Conservation (phyloP, 1,140 invertebrate genomes). For the Rhyacophila brunnea region DNA sequence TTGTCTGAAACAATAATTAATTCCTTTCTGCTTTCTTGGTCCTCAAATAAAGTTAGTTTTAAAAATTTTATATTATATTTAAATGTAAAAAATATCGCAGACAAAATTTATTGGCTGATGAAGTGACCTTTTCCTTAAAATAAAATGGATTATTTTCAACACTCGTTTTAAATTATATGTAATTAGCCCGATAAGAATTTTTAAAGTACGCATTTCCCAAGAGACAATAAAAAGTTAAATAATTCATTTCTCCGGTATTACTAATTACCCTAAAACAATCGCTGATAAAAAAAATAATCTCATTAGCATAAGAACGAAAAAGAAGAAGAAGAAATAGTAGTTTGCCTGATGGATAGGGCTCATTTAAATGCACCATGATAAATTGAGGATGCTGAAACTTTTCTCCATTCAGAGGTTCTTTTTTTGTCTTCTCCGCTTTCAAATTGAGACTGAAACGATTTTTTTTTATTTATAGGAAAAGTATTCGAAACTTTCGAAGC, state of each 20-base stretch:
- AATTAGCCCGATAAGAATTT: too few species aligned
- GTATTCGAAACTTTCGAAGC: slow-evolving; percentile 1
- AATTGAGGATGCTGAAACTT: slow-evolving; percentile 11
- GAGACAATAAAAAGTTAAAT: background rate
- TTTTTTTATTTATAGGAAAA: slow-evolving; percentile 2
- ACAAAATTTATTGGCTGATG: too few species aligned
- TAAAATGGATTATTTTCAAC: too few species aligned
- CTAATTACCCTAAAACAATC: slow-evolving; percentile 19
- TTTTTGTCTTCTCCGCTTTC: background rate
- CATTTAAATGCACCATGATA: slow-evolving; percentile 22
- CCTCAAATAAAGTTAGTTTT: too few species aligned
- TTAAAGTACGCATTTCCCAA: background rate
- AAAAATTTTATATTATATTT: too few species aligned
- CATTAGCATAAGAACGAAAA: slow-evolving; percentile 3
- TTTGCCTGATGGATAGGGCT: slow-evolving; percentile 15
- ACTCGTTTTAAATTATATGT: too few species aligned
- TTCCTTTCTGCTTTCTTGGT: too few species aligned
- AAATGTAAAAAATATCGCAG: too few species aligned
- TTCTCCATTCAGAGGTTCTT: background rate
- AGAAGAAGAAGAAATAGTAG: slow-evolving; percentile 6
- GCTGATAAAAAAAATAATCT: slow-evolving; percentile 14
- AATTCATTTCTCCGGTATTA: slow-evolving; percentile 3
- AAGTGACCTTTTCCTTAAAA: too few species aligned
- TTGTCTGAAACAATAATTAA: too few species aligned
- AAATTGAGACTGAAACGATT: slow-evolving; percentile 4